Evolutionary conservation across 37 sponge, comb jelly and placozoan genomes (phyloP).

Genomic region (Diacarnus erythraeanus): DNA sequence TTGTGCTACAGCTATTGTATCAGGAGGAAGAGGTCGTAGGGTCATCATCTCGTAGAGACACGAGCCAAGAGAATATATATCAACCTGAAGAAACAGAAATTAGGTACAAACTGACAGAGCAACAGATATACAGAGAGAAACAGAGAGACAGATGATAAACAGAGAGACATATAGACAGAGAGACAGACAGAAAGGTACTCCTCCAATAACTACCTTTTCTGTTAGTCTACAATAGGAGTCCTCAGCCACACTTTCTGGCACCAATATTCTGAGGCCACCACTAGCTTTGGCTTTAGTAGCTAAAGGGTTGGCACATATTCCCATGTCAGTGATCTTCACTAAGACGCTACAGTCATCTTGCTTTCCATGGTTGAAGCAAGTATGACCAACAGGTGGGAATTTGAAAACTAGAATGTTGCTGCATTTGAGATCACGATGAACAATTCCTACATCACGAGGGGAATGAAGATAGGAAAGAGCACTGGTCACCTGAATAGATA

Average conservation of each 20-base stretch:
- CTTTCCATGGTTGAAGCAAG: constrained; percentile 13
- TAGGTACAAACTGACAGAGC: too few relatives aligned
- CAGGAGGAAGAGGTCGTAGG: constrained; percentile 34
- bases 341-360: constrained; percentile 20
- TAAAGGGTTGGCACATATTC: constrained; percentile 54
- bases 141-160: not conserved
- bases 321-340: constrained; percentile 66
- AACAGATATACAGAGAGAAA: too few relatives aligned
- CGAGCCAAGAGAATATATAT: constrained; percentile 53
- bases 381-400: constrained; percentile 40
- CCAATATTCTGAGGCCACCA: constrained; percentile 25
- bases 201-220: constrained; percentile 40
- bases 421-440: constrained; percentile 53
- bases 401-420: constrained; percentile 62
- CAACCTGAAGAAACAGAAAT: constrained; percentile 26
- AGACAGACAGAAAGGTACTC: too few relatives aligned
- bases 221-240: constrained; percentile 31
- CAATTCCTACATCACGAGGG: constrained; percentile 27
- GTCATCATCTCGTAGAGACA: constrained; percentile 64
- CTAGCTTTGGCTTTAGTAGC: not conserved
- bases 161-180: too few relatives aligned
- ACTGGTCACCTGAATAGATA: constrained; percentile 34
- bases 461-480: constrained; percentile 56
- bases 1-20: constrained; percentile 18
- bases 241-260: constrained; percentile 41